Evolutionary conservation across 2,888 invertebrate genomes (phyloP).

Genomic region (Cantharis rufa): DNA sequence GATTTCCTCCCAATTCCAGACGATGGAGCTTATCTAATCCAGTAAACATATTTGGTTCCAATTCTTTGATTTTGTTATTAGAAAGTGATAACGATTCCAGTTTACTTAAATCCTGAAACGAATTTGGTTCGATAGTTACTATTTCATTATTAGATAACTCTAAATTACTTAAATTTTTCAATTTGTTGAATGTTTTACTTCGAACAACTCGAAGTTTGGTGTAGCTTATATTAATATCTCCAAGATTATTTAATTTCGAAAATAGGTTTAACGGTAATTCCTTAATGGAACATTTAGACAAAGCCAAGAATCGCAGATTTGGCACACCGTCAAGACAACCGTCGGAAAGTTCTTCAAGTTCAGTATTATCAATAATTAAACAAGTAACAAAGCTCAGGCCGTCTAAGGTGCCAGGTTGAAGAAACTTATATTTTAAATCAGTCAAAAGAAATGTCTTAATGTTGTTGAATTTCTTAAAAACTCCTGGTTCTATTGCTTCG

Average conservation of each 20-base stretch:
- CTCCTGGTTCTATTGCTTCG: not conserved
- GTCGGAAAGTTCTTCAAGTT: not conserved
- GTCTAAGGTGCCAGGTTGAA: not conserved
- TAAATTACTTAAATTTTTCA: conserved; percentile 5
- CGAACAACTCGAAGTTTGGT: not conserved
- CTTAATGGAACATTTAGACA: conserved; percentile 5
- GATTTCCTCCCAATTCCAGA: conserved; percentile 12
- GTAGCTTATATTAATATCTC: not conserved
- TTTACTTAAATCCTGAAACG: conserved; percentile 6
- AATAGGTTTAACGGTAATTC: not conserved
- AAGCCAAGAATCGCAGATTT: not conserved
- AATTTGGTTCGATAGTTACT: not conserved
- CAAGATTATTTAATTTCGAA: not conserved
- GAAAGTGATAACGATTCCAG: too few relatives aligned
- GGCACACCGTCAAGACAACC: not conserved
- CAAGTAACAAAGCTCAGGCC: not conserved
- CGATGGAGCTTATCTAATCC: not conserved
- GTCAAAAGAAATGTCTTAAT: not conserved
- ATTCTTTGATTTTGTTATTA: too few relatives aligned
- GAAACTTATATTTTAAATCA: not conserved
- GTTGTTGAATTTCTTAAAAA: not conserved
- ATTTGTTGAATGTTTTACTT: not conserved
- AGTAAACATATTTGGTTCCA: too few relatives aligned
- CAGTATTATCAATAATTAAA: conserved; percentile 5
- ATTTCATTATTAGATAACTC: conserved; percentile 12